phyloP scores from a whole-genome alignment of 2,113 vertebrate genomes.

The Myrmecobius fasciatus region DNA sequence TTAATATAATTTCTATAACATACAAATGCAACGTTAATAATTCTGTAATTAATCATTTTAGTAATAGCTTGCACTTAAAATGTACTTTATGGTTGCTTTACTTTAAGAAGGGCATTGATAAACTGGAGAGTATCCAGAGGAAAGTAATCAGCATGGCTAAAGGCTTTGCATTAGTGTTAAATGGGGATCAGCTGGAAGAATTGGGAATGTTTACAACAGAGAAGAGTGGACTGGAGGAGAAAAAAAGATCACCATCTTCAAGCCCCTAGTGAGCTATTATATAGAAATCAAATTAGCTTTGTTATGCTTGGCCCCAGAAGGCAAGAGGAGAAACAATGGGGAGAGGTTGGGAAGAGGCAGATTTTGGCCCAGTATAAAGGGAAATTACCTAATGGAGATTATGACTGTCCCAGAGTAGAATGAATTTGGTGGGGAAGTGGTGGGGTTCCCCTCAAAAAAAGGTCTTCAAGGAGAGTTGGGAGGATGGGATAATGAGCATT shows the following conservation, averaged over 20 bases:
- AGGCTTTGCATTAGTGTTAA: neutral
- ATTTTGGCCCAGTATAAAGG: neutral
- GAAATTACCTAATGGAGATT: neutral
- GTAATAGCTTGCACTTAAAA: neutral
- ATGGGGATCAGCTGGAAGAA: neutral
- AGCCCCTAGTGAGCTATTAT: neutral
- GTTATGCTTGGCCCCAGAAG: neutral
- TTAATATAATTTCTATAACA: neutral
- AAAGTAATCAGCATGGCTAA: neutral
- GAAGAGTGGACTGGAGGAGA: neutral
- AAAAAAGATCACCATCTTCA: neutral
- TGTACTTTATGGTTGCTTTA: neutral
- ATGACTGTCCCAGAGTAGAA: neutral
- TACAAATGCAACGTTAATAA: neutral
- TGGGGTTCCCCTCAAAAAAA: neutral
- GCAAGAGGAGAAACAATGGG: neutral
- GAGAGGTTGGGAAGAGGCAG: neutral
- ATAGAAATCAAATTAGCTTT: neutral
- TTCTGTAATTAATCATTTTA: neutral
- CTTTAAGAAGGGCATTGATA: neutral
- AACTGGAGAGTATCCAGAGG: neutral
- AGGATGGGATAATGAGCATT: neutral
- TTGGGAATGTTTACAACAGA: neutral
- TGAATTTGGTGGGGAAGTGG: neutral
- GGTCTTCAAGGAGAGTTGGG: neutral